These are phyloP conservation scores for Oenanthe melanoleuca DNA, from an alignment of 2,113 vertebrate species.

Conservation along the genomic window DNA sequence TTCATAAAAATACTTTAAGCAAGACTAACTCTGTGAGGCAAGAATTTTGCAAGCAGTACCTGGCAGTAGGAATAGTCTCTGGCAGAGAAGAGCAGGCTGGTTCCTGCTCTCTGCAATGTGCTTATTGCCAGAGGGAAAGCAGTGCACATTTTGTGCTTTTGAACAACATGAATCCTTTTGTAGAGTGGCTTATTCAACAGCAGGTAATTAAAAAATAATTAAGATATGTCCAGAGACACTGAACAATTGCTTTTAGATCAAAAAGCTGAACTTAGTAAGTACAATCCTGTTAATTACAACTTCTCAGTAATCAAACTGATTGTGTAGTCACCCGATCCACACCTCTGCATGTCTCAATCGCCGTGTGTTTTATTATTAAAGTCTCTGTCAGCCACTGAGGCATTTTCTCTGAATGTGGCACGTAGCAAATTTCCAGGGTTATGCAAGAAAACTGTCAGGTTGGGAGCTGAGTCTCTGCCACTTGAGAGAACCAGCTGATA, in stretches of 20 bases:
- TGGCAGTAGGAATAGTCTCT: background rate
- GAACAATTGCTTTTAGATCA: background rate
- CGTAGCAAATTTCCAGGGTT: background rate
- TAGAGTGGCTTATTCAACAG: background rate
- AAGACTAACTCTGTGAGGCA: background rate
- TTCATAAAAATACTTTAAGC: background rate
- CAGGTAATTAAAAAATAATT: slow-evolving; percentile 2
- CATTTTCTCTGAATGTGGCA: background rate
- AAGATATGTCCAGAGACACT: background rate
- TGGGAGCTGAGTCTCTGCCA: background rate
- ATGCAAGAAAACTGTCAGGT: background rate
- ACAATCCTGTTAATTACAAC: background rate
- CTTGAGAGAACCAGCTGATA: background rate
- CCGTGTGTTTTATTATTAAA: background rate
- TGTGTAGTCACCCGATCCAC: background rate
- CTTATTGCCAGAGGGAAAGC: background rate
- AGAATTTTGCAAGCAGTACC: background rate
- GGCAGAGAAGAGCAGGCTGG: background rate
- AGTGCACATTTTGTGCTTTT: background rate
- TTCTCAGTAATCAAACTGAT: background rate
- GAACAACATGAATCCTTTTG: background rate
- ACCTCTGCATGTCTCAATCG: background rate
- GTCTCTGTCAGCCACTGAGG: background rate
- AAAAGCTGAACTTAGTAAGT: background rate
- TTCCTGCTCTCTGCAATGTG: background rate